Conservation (phyloP, 2,888 invertebrate species). For the Melieria crassipennis region DNA sequence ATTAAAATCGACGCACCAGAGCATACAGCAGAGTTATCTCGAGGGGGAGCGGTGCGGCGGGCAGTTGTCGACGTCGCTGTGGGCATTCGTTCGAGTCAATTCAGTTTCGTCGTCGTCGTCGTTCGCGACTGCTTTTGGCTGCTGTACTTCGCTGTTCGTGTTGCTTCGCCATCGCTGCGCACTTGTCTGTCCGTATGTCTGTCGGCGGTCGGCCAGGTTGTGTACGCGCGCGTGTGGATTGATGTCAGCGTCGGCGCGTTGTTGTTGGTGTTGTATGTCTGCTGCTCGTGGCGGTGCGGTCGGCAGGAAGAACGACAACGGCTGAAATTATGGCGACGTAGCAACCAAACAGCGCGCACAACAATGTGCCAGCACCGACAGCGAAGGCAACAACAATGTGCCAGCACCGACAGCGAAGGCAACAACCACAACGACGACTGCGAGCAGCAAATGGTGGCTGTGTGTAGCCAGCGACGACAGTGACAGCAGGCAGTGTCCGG, state of each 20-base stretch:
- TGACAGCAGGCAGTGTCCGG: no score
- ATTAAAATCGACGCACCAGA: conserved; percentile 22
- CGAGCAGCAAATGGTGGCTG: no score
- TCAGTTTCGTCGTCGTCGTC: conserved; percentile 1
- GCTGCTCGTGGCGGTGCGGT: conserved; percentile 33
- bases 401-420: conserved; percentile 6
- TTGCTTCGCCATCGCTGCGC: conserved; percentile 12
- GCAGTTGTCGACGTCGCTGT: conserved; percentile 17
- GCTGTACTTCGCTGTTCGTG: conserved; percentile 38
- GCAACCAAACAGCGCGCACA: conserved; percentile 31
- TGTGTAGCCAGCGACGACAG: no score
- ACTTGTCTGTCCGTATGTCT: neutral
- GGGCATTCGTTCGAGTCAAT: neutral
- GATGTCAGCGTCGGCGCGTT: conserved; percentile 9
- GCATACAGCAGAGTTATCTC: neutral
- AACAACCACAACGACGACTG: neutral
- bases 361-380: conserved; percentile 7
- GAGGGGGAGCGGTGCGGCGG: neutral
- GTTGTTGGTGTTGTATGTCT: conserved; percentile 1
- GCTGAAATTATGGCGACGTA: conserved; percentile 31
- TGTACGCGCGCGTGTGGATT: neutral
- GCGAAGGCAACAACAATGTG: conserved; percentile 18
- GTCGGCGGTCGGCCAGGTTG: neutral
- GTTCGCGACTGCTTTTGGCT: conserved; percentile 30
- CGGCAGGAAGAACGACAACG: conserved; percentile 14